A percentile compares a stretch with the other conserved stretches of the same genome.
These are phyloP conservation scores for Hypanus sabinus DNA, from an alignment of 2,113 vertebrate species.

Conservation along the genomic window DNA sequence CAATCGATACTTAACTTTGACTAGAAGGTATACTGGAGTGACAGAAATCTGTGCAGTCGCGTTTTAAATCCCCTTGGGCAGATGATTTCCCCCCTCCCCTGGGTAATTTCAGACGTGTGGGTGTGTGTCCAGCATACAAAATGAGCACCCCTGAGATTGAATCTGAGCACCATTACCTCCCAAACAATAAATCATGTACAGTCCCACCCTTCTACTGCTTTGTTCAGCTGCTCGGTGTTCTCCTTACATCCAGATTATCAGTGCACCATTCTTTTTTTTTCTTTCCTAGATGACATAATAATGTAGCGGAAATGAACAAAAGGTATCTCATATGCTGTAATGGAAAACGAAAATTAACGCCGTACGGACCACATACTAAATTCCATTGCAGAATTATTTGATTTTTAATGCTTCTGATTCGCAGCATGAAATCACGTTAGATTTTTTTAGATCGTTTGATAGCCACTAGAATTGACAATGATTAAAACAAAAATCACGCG, in stretches of 20 bases:
- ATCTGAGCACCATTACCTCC: conserved; percentile 20
- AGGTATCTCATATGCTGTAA: not conserved
- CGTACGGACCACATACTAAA: too few relatives aligned
- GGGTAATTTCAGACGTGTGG: not conserved
- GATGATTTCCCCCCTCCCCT: conserved; percentile 20
- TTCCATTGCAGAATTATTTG: not conserved
- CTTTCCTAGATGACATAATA: not conserved
- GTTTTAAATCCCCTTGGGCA: conserved; percentile 22
- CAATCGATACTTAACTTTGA: not conserved
- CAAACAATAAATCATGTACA: conserved; percentile 30
- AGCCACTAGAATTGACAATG: not conserved
- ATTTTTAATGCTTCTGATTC: not conserved
- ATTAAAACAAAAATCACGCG: not conserved
- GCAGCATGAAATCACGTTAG: not conserved
- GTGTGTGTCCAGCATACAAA: conserved; percentile 23
- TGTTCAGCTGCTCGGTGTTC: not conserved
- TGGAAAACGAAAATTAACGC: not conserved
- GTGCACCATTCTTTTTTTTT: not conserved
- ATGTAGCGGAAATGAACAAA: not conserved
- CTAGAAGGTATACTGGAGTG: not conserved
- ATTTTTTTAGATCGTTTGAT: not conserved
- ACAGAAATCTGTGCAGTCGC: not conserved
- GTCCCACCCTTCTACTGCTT: conserved; percentile 7
- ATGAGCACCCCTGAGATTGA: not conserved
- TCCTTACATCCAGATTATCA: not conserved